Percentiles rank a stretch among this genome's conserved stretches.
These are phyloP conservation scores for Cricetomys ansorgei DNA, from an alignment of 2,113 vertebrate species.

Conservation along the genomic window DNA sequence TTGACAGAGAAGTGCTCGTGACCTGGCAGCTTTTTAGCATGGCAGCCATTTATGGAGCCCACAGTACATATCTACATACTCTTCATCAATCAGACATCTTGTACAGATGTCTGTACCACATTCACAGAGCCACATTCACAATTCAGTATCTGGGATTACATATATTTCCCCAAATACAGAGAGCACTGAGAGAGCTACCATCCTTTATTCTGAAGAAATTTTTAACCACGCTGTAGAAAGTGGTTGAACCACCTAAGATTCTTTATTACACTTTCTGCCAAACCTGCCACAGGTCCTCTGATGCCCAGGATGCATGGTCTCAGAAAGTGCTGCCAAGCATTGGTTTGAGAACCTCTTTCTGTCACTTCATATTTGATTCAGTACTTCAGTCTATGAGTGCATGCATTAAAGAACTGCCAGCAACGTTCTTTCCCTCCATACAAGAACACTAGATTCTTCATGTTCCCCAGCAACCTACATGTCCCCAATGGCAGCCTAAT, in stretches of 20 bases:
- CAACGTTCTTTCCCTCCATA: not conserved
- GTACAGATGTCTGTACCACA: too few relatives aligned
- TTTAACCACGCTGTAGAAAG: not conserved
- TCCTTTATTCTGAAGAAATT: not conserved
- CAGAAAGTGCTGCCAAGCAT: not conserved
- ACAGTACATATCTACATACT: slow-evolving; percentile 95
- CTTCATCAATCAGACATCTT: slow-evolving; percentile 85
- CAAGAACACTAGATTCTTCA: not conserved
- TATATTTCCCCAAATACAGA: not conserved
- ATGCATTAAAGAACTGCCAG: not conserved
- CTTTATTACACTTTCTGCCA: not conserved
- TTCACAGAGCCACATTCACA: not conserved
- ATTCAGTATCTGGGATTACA: not conserved
- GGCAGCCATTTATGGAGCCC: slow-evolving; percentile 95
- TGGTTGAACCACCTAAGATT: not conserved
- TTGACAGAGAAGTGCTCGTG: slow-evolving; percentile 47
- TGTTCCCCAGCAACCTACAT: too few relatives aligned
- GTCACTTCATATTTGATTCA: not conserved
- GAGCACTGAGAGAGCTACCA: not conserved
- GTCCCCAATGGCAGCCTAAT: not conserved
- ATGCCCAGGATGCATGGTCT: not conserved
- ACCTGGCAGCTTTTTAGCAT: slow-evolving; percentile 83
- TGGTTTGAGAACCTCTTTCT: not conserved
- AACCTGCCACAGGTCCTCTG: not conserved
- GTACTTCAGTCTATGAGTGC: not conserved